Evolutionary conservation across 2,113 vertebrate species (phyloP), one percentile per base, ranked within the genome.

Genomic region (Strix aluco): DNA sequence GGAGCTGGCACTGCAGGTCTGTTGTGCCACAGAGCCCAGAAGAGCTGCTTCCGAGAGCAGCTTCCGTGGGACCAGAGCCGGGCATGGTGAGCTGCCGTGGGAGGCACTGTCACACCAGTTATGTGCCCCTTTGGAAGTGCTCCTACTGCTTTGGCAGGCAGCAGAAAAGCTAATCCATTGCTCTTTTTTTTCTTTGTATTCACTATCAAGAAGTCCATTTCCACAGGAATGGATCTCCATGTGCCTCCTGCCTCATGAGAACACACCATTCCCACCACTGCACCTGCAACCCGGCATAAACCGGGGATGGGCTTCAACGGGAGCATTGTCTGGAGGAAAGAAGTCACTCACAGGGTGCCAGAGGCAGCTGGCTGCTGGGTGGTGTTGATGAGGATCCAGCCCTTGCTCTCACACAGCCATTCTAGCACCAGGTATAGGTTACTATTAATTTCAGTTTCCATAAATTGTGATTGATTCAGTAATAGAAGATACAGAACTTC

Each of bases 271-370:
- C 57, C 55, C 67, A 42, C 8, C 44, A 0, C 34, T 15, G 29
- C 3, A 23, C 47, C 36, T 13, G 8, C 10, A 11, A 4, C 5
- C 23, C n/a, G 8, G 36, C 0, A 2, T 4, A 6, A 27, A 11
- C 1, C 1, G 7, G 5, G 36, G 12, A 18, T 18, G 26, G 54
- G 19, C 62, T 62, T 46, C 78, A 75, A 2, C 27, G 5, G 15
- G 51, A 47, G 57, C 52, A 0, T 2, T 10, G 14, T 63, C 52
- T 36, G 62, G 34, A 17, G 73, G 32, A 7, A 5, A 23, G 25
- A 2, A 20, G 16, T 5, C 13, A 2, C 40, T 32, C 5, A 1
- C 0, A 4, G 65, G 62, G 6, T 22, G 30, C 36, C 66, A 34
- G 66, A 26, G 46, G n/a, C 51, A 58, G 57, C 10, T 3, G 26